Evolutionary conservation across 2,888 invertebrate species (phyloP).

Genomic region (Stenichneumon culpator): DNA sequence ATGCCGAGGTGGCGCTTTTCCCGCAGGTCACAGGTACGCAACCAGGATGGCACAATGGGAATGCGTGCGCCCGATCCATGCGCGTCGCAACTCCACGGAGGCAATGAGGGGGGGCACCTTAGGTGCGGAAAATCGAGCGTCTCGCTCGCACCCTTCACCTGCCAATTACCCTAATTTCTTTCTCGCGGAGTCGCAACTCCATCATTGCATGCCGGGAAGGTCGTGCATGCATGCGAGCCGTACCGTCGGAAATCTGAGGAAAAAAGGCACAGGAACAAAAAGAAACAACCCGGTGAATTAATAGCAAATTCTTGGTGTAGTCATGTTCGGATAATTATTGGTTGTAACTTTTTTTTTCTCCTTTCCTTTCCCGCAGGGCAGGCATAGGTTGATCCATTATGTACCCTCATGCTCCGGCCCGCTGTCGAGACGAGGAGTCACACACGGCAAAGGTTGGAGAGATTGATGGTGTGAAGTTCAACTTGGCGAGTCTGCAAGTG

Average conservation of each 20-base stretch:
- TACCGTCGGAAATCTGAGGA: not conserved
- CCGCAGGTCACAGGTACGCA: not conserved
- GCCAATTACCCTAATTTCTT: conserved; percentile 57
- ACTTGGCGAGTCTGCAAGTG: not conserved
- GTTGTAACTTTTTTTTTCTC: not conserved
- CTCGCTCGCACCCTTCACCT: conserved; percentile 44
- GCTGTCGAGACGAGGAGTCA: not conserved
- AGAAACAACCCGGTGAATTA: not conserved
- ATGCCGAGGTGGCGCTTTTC: conserved; percentile 16
- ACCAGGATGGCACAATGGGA: conserved; percentile 23
- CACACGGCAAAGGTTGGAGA: not conserved
- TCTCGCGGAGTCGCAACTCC: conserved; percentile 41
- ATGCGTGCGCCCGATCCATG: conserved; percentile 36
- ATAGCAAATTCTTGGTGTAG: not conserved
- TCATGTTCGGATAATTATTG: not conserved
- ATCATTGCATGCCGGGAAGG: conserved; percentile 34
- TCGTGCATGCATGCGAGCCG: conserved; percentile 17
- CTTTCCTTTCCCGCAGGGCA: not conserved
- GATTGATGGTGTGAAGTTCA: not conserved
- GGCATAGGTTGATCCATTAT: not conserved
- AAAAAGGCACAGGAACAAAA: not conserved
- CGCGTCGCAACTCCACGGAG: conserved; percentile 18
- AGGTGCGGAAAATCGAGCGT: conserved; percentile 42
- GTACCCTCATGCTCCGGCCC: not conserved
- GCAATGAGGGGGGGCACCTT: not conserved